Evolutionary conservation across 2,888 invertebrate species (phyloP).

Genomic region (Hymenopus coronatus): DNA sequence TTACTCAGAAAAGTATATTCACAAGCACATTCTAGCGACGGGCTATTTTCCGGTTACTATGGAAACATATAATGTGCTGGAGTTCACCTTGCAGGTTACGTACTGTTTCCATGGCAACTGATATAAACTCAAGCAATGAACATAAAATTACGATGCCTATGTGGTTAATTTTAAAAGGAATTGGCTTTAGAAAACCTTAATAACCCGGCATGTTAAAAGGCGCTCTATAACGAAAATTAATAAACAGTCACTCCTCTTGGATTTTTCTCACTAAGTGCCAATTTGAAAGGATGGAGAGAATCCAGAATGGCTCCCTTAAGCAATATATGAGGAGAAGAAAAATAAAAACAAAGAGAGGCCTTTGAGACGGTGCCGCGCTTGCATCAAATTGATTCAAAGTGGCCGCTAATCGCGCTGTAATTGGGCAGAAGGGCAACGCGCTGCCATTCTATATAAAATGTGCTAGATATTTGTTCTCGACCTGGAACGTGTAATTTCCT

Average conservation of each 20-base stretch:
- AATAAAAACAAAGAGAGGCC: not conserved
- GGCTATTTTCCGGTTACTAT: no score
- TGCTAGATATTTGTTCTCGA: not conserved
- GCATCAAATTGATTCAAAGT: conserved; percentile 28
- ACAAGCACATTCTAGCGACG: no score
- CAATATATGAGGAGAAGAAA: not conserved
- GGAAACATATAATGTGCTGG: not conserved
- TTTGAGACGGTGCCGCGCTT: not conserved
- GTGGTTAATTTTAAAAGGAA: not conserved
- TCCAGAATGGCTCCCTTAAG: not conserved
- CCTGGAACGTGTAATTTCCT: not conserved
- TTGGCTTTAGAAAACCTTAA: not conserved
- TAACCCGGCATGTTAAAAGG: not conserved
- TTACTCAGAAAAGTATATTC: no score
- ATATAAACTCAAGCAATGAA: not conserved
- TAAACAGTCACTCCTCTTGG: not conserved
- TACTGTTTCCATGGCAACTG: not conserved
- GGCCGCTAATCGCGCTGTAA: conserved; percentile 25
- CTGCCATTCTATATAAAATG: not conserved
- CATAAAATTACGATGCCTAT: not conserved
- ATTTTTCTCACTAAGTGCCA: not conserved
- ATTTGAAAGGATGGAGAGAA: not conserved
- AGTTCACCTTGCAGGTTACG: not conserved
- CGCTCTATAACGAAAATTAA: not conserved
- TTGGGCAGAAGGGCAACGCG: conserved; percentile 18